Evolutionary conservation across 1,140 invertebrate species (phyloP).

Genomic region (Trigoniulus corallinus): DNA sequence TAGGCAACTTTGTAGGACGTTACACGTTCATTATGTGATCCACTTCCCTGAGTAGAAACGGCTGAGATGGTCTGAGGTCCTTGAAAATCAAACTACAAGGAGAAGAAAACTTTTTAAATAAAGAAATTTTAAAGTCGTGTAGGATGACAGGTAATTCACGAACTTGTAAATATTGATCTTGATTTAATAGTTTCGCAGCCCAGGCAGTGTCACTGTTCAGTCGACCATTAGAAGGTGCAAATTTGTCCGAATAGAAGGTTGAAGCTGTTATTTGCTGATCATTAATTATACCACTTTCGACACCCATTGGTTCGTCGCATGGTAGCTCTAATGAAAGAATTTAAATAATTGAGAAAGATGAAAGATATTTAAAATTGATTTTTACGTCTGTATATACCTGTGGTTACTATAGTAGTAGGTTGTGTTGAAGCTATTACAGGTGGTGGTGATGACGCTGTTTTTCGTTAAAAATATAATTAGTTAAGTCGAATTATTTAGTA

Average conservation of each 20-base stretch:
- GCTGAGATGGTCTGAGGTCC: constrained; percentile 55
- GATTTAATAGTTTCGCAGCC: constrained; percentile 17
- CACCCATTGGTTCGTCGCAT: constrained; percentile 46
- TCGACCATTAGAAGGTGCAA: constrained; percentile 16
- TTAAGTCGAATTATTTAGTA: too few relatives aligned
- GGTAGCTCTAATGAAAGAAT: constrained; percentile 13
- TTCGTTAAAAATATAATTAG: too few relatives aligned
- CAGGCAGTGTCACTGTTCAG: constrained; percentile 14
- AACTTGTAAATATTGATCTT: constrained; percentile 17
- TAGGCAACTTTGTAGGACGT: constrained; percentile 50
- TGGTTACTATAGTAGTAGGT: too few relatives aligned
- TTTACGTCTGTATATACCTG: too few relatives aligned
- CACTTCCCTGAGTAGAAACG: constrained; percentile 37
- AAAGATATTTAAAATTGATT: neutral
- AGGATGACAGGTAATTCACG: neutral
- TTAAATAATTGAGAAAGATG: neutral
- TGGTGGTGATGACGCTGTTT: too few relatives aligned
- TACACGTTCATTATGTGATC: constrained; percentile 39
- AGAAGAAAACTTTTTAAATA: neutral
- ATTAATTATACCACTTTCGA: constrained; percentile 35
- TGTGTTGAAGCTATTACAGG: too few relatives aligned
- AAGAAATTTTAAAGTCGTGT: too few relatives aligned
- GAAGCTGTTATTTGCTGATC: constrained; percentile 39
- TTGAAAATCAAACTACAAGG: constrained; percentile 51
- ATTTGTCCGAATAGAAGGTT: constrained; percentile 23